Base-by-base conservation (phyloP, 2,113 vertebrate species). In the Xiphias gladius region DNA sequence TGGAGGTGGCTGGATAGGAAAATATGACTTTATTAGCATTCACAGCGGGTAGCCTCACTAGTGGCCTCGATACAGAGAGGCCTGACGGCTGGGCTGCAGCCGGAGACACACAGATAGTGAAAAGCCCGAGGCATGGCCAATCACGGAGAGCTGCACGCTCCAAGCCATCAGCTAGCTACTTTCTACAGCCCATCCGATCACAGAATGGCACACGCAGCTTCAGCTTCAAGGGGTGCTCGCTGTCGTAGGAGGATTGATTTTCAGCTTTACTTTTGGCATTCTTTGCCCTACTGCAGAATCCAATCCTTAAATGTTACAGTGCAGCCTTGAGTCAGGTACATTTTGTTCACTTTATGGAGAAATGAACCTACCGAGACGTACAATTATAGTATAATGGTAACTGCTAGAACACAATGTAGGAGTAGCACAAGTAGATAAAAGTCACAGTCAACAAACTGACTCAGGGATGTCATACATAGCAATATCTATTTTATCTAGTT, bases 21-120 rank as follows among this genome's bases (percentile, higher is more conserved):
- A 83, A 73, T 76, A 59, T 70, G 67, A 52, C 64, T 83, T 91
- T 82, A 93, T 94, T 87, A 94, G 84, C 67, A 90, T 93, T 90
- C 92, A 84, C 79, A 83, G 81, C 3, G 5, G 79, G 86, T 70
- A 72, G 75, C n/a, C 0, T 4, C 4, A 35, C 64, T 70, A 62
- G 62, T 64, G 41, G 82, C 79, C 17, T 77, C 48, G 64, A 83
- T 80, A 83, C 87, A 82, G 80, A 59, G 76, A 76, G 78, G 72
- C 62, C 69, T 64, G 72, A 61, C 67, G 79, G 68, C 66, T 80
- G 86, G 83, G 63, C 72, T 66, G 76, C 84, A 80, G 83, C 83
- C 78, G 88, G 52, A 85, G 65, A 69, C 73, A 73, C 30, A 48
- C 78, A 43, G n/a, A 46, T 74, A 82, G 80, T 74, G 13, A 64